Percentiles rank a stretch among this genome's conserved stretches.
Conservation (phyloP, 2,888 invertebrate genomes). For the Scaptomyza caliginosa region DNA sequence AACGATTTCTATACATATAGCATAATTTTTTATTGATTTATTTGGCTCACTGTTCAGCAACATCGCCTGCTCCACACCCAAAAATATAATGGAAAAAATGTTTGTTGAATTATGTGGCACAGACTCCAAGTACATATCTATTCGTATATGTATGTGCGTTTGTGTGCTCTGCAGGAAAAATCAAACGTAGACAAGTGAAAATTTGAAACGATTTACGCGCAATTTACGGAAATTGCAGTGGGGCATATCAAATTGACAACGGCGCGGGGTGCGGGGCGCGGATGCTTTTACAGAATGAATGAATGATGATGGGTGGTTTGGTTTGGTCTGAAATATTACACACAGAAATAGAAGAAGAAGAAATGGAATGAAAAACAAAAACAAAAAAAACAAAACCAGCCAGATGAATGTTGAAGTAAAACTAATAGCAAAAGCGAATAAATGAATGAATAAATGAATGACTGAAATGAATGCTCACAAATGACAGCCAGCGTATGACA, state of each 20-base stretch:
- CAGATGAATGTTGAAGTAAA: conserved; percentile 42
- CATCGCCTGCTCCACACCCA: no score
- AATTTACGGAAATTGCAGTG: conserved; percentile 74
- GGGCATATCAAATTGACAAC: conserved; percentile 74
- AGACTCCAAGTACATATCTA: background rate
- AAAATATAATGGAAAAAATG: conserved; percentile 69
- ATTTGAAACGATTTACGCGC: conserved; percentile 80
- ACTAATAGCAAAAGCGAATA: conserved; percentile 54
- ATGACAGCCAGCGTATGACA: conserved; percentile 34
- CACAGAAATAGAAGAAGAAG: no score
- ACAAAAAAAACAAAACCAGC: conserved; percentile 2
- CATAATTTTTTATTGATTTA: conserved; percentile 79
- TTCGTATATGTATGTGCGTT: conserved; percentile 16
- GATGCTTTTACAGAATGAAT: background rate
- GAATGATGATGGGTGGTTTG: background rate
- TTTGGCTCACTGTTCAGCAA: conserved; percentile 75
- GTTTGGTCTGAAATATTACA: no score
- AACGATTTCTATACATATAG: conserved; percentile 56
- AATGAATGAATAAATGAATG: conserved; percentile 30
- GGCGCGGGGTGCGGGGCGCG: conserved; percentile 6
- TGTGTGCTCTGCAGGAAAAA: conserved; percentile 49
- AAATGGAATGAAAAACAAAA: background rate
- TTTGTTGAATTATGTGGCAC: conserved; percentile 67
- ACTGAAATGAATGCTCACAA: conserved; percentile 35
- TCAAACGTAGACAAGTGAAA: conserved; percentile 79